phyloP scores from a whole-genome alignment of 1,140 invertebrate genomes.

The Drosophila orosa region DNA sequence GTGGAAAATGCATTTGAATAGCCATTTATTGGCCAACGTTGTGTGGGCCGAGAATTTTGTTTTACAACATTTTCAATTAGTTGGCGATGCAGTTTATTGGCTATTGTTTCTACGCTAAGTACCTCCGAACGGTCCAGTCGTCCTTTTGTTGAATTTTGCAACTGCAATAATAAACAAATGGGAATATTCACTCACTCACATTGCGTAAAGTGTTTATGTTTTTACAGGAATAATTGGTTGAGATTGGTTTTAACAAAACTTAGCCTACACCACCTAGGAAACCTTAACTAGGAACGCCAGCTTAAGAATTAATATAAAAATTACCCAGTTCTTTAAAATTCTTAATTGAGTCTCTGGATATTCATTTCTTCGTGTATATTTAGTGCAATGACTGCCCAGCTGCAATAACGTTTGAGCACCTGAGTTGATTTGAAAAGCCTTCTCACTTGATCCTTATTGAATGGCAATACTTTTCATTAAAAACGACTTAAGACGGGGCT shows the following conservation, averaged over 20 bases:
- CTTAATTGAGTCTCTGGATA: neutral
- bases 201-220: conserved; percentile 20
- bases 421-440: conserved; percentile 32
- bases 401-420: conserved; percentile 3
- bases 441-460: conserved; percentile 13
- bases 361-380: neutral
- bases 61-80: conserved; percentile 78
- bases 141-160: conserved; percentile 43
- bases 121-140: conserved; percentile 43
- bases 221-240: neutral
- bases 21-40: conserved; percentile 57
- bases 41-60: conserved; percentile 69
- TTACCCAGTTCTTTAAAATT: neutral
- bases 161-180: conserved; percentile 58
- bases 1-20: conserved; percentile 64
- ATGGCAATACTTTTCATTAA: conserved; percentile 36
- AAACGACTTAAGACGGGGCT: conserved; percentile 3
- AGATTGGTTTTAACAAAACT: too few species aligned
- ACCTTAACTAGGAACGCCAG: neutral
- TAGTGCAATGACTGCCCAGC: neutral
- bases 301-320: neutral
- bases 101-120: conserved; percentile 77
- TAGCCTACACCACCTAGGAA: too few species aligned
- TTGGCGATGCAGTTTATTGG: conserved; percentile 76
- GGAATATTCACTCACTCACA: conserved; percentile 23